Evolutionary conservation across 2,797 vertebrate genomes (phyloP).

Genomic region (Hirundo rustica): DNA sequence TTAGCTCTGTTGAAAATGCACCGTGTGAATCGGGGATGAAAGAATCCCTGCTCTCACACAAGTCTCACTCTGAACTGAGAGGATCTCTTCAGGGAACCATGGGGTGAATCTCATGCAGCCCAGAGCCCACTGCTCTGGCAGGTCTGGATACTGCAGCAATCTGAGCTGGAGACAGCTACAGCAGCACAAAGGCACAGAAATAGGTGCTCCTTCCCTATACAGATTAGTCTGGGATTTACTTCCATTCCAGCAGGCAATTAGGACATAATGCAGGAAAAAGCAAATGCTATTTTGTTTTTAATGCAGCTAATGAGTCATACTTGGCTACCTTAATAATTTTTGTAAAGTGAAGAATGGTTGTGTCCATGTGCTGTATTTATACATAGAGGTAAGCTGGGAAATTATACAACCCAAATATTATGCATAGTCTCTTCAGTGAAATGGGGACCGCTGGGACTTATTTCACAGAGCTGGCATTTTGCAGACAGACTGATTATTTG

Average conservation of each 20-base stretch:
- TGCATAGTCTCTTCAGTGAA: conserved; percentile 2
- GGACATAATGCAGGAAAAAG: not conserved
- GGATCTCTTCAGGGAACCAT: not conserved
- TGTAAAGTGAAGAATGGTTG: not conserved
- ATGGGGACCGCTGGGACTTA: conserved; percentile 27
- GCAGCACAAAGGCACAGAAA: not conserved
- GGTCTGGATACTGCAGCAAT: not conserved
- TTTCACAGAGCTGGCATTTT: conserved; percentile 57
- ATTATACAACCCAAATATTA: conserved; percentile 37
- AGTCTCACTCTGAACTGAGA: not conserved
- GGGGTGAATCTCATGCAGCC: not conserved
- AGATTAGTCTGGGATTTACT: not conserved
- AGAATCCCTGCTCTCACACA: not conserved
- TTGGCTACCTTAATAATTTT: not conserved
- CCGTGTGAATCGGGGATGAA: not conserved
- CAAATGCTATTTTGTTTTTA: not conserved
- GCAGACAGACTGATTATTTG: conserved; percentile 55
- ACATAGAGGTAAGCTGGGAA: conserved; percentile 3
- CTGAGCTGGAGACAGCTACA: not conserved
- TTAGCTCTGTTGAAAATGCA: not conserved
- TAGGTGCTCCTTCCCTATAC: not conserved
- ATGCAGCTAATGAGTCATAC: not conserved
- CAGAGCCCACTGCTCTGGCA: not conserved
- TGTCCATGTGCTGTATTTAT: conserved; percentile 4
- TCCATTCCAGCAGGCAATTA: not conserved